These are phyloP conservation scores for Carposina sasakii DNA, from an alignment of 1,140 invertebrate species.

Conservation along the genomic window DNA sequence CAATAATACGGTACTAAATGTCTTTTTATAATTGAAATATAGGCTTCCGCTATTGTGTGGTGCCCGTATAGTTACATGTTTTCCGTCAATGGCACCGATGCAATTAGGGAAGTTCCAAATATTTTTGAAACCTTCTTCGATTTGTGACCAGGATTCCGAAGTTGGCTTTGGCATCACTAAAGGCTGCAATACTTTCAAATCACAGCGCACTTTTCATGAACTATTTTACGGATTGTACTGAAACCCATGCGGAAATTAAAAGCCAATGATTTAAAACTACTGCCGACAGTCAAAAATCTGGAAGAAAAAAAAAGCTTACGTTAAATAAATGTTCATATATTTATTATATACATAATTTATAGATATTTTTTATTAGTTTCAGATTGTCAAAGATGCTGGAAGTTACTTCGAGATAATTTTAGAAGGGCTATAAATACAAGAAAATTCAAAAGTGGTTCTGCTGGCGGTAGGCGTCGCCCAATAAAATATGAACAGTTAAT, in stretches of 20 bases:
- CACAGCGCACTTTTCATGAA: constrained; percentile 3
- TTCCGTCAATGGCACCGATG: background rate
- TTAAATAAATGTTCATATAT: no score
- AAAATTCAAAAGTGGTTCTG: constrained; percentile 6
- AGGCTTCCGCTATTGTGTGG: constrained; percentile 26
- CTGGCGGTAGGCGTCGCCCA: background rate
- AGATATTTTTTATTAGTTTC: background rate
- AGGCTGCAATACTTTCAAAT: constrained; percentile 5
- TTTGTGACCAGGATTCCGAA: background rate
- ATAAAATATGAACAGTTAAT: constrained; percentile 5
- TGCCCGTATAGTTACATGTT: background rate
- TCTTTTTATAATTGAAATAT: constrained; percentile 55
- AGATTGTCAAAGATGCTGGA: background rate
- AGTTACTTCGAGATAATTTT: constrained; percentile 1
- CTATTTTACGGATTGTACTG: constrained; percentile 4
- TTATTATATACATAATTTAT: background rate
- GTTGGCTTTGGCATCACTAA: constrained; percentile 4
- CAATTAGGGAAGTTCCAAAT: background rate
- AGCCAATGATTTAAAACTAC: constrained; percentile 3
- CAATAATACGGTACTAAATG: constrained; percentile 44
- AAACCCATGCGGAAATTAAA: constrained; percentile 2
- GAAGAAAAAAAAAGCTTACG: no score
- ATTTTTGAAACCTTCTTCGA: background rate
- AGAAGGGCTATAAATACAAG: no score
- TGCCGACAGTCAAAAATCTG: constrained; percentile 3